Evolutionary conservation across 2,888 invertebrate genomes (phyloP).

Genomic region (Lasius platythorax): DNA sequence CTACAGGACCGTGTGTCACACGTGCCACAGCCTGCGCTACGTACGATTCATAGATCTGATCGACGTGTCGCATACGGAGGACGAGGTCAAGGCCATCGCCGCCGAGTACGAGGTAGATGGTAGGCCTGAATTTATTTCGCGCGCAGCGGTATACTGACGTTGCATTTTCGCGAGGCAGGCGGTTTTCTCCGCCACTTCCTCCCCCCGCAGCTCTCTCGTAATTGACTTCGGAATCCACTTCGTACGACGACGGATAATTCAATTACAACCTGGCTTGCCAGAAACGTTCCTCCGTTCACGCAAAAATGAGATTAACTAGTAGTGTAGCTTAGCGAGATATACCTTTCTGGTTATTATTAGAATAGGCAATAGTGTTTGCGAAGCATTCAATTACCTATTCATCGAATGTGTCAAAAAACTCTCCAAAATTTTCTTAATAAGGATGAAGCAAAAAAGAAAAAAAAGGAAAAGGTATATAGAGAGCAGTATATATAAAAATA

Average conservation of each 20-base stretch:
- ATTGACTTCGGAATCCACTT: not conserved
- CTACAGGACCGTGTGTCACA: slow-evolving; percentile 98
- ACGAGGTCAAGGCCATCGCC: slow-evolving; percentile 97
- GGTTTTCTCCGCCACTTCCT: not conserved
- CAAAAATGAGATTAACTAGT: slow-evolving; percentile 23
- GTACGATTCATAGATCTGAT: slow-evolving; percentile 96
- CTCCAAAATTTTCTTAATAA: not conserved
- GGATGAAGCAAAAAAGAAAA: not conserved
- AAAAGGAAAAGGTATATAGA: not conserved
- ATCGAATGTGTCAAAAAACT: not conserved
- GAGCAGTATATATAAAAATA: not conserved
- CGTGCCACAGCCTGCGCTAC: slow-evolving; percentile 97
- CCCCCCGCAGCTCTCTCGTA: slow-evolving; percentile 3
- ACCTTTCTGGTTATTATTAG: not conserved
- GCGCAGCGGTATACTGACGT: not conserved
- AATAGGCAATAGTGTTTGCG: not conserved
- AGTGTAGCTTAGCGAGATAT: not conserved
- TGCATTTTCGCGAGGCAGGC: not conserved
- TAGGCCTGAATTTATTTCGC: slow-evolving; percentile 67
- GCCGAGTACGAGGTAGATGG: slow-evolving; percentile 91
- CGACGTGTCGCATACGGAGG: slow-evolving; percentile 95
- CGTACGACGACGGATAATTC: not conserved
- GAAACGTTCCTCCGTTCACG: not conserved
- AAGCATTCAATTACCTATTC: not conserved
- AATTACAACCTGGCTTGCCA: slow-evolving; percentile 13